Evolutionary conservation across 2,888 invertebrate species (phyloP), one percentile per base, ranked within the genome.

Genomic region (Strigamia transsilvanica): DNA sequence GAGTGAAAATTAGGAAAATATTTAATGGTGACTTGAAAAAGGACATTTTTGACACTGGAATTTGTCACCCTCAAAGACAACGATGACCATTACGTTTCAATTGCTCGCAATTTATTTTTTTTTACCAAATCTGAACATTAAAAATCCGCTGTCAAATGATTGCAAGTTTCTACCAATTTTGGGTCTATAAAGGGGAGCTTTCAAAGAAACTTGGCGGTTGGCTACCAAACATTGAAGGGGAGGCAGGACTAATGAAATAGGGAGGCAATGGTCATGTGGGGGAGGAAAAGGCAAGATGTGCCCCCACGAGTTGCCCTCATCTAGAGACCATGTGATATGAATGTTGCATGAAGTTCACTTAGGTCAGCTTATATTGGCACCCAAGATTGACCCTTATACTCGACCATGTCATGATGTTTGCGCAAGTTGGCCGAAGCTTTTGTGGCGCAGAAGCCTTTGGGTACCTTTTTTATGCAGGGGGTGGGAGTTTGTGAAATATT

Each of bases 331-430:
- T 61, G 61, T 73, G 73, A 73, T 73, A 73, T 73, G 73, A 73
- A 73, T 73, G 73, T 73, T 73, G 73, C 73, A 73, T 73, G 73
- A 73, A 73, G 73, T 73, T 73, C 73, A 32, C 73, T 73, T 73
- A 32, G 73, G 73, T 73, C 73, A 73, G 32, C 73, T 73, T 73
- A 73, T 73, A 73, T 73, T 73, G 73, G 27, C 73, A 73, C 73
- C 73, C 73, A 73, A 73, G 27, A 73, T 73, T 73, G 73, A 73
- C 73, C 73, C 73, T 27, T 73, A 32, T 73, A 27, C 73, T 73
- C 13, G 73, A 32, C 73, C 73, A 32, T 73, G 73, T 27, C 73
- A 32, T 73, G 73, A 73, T 73, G 73, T 73, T 73, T 73, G 73
- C 73, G 27, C 73, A 73, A 27, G 73, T 73, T 23, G 9, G 13